phyloP scores from a whole-genome alignment of 2,888 invertebrate species.

The Elgonia sp. region DNA sequence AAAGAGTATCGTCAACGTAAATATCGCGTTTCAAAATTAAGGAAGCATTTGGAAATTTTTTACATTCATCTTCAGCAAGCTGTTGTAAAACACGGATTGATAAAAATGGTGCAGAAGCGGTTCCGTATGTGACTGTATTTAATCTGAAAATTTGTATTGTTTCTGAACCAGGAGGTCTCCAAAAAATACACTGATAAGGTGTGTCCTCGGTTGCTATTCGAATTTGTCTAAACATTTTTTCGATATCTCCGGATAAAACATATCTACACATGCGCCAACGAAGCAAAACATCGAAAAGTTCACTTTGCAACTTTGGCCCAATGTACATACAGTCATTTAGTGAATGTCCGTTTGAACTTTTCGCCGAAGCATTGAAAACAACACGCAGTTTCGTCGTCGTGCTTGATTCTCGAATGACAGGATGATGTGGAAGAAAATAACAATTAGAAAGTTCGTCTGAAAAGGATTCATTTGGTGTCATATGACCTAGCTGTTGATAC shows the following conservation, averaged over 20 bases:
- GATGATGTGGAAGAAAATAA: constrained; percentile 53
- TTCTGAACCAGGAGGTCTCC: constrained; percentile 16
- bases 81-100: constrained; percentile 33
- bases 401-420: constrained; percentile 49
- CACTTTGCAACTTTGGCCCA: constrained; percentile 51
- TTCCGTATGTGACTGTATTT: constrained; percentile 25
- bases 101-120: constrained; percentile 14
- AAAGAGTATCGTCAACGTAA: too few species aligned
- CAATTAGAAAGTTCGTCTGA: not conserved
- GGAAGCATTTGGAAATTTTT: too few species aligned
- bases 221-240: constrained; percentile 27
- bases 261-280: constrained; percentile 25
- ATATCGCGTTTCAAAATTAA: too few species aligned
- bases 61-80: constrained; percentile 24
- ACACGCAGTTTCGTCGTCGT: constrained; percentile 40
- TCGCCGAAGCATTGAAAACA: constrained; percentile 51
- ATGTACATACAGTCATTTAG: constrained; percentile 60
- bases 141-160: constrained; percentile 16
- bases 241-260: constrained; percentile 28
- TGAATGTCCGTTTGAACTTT: constrained; percentile 35
- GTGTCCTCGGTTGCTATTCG: constrained; percentile 45
- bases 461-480: not conserved
- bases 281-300: constrained; percentile 33
- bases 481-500: not conserved
- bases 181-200: constrained; percentile 49